Conservation (phyloP, 2,888 invertebrate genomes). For the Plagiodera versicolora region DNA sequence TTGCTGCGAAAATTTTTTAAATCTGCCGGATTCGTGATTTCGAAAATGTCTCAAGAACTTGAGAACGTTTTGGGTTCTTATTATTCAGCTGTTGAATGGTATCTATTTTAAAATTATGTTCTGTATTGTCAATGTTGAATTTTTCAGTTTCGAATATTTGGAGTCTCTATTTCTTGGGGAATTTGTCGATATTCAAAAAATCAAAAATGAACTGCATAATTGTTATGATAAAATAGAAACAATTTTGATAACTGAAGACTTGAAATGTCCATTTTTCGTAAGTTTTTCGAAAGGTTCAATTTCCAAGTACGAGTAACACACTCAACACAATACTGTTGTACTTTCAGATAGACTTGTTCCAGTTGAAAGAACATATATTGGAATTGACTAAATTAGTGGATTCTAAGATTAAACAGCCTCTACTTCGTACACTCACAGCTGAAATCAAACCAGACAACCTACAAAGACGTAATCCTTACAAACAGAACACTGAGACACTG, state of each 20-base stretch:
- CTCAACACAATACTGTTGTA: too few species aligned
- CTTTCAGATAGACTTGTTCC: constrained; percentile 26
- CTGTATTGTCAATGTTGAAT: too few species aligned
- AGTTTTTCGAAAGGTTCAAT: not conserved
- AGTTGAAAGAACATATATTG: constrained; percentile 15
- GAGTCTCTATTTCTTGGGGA: constrained; percentile 17
- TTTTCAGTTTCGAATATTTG: constrained; percentile 24
- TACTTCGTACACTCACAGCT: too few species aligned
- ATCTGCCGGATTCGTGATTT: not conserved
- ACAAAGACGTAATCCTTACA: not conserved
- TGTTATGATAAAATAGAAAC: constrained; percentile 19
- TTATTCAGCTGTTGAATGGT: constrained; percentile 22
- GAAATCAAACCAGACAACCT: not conserved
- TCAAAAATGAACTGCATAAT: constrained; percentile 15
- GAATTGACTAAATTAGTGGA: constrained; percentile 13
- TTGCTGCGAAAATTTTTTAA: not conserved
- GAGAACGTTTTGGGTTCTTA: constrained; percentile 8
- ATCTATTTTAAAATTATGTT: not conserved
- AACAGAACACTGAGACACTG: constrained; percentile 7
- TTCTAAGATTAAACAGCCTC: too few species aligned
- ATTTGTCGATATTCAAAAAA: constrained; percentile 10
- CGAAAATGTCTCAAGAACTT: constrained; percentile 19
- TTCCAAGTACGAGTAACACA: not conserved
- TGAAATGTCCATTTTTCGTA: constrained; percentile 18
- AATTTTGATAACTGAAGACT: constrained; percentile 17